Base-by-base conservation (phyloP, 2,797 vertebrate species). In the Liparis tanakae region DNA sequence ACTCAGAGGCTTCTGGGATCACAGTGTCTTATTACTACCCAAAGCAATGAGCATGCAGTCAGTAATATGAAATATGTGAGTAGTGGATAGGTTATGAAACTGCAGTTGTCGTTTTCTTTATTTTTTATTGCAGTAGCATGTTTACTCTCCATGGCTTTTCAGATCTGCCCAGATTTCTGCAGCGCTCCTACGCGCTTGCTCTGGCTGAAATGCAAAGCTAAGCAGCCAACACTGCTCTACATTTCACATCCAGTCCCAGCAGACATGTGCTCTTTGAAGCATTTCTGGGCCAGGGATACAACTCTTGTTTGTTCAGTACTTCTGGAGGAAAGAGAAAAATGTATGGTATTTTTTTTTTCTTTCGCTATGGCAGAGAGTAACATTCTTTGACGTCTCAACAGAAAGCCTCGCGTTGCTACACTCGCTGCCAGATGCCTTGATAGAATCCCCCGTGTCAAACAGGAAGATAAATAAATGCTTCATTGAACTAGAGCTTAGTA, bases 231-330 rank as follows among this genome's bases (percentile, higher is more conserved):
- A 70, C 88, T 92, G 92, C 89, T 95, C 94, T 88, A 93, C 88
- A 94, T 94, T 94, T 94, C 92, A 90, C 89, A 93, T 90, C 90
- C 85, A 89, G 91, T 95, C 95, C 94, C 94, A 92, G 85, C 91
- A 95, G 94, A 94, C 91, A 90, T 86, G 85, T 89, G 86, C 91
- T 94, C 93, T 94, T 95, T 95, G 94, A 95, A 94, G 93, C 93
- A 89, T 93, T 93, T 95, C 93, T 93, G 91, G 93, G 93, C 92
- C 93, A 94, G 92, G 89, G 92, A 94, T 93, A 90, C 91, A 92
- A 91, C 91, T 85, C 91, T 91, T 94, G 93, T 95, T 95, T 95
- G 94, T 94, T 93, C 89, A 91, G 90, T 92, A 82, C 90, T 92
- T 91, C 90, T 91, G 86, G 74, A 83, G 72, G 81, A 70, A 65